Conservation (phyloP, 1,140 invertebrate genomes). For the Oscheius sp. region DNA sequence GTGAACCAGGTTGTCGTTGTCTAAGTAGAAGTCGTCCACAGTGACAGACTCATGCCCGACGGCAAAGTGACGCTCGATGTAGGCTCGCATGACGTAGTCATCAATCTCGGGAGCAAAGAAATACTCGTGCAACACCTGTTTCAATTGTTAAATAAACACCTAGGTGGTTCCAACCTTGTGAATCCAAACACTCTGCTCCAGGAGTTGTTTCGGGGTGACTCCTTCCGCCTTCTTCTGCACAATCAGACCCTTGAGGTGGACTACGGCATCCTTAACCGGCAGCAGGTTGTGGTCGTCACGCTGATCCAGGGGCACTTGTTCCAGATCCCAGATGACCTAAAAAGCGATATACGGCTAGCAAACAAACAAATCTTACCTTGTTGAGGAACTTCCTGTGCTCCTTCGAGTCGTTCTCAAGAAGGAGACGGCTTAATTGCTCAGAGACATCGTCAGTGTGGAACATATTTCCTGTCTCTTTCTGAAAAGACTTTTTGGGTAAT, state of each 20-base stretch:
- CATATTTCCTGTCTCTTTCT: conserved; percentile 33
- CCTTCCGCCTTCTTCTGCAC: neutral
- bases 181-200: conserved; percentile 7
- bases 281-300: neutral
- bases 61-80: conserved; percentile 49
- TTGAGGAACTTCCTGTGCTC: conserved; percentile 33
- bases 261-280: conserved; percentile 4
- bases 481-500: too few species aligned
- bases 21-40: conserved; percentile 12
- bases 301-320: neutral
- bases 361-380: too few species aligned
- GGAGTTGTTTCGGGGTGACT: neutral
- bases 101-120: conserved; percentile 87
- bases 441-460: conserved; percentile 33
- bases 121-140: conserved; percentile 96
- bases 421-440: conserved; percentile 12
- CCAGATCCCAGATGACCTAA: conserved; percentile 22
- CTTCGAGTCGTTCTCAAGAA: conserved; percentile 21
- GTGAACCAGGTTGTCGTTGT: conserved; percentile 20
- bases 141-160: too few species aligned
- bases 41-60: conserved; percentile 13
- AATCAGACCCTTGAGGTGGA: neutral
- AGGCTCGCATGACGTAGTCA: conserved; percentile 81
- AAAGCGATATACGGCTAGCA: too few species aligned
- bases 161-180: too few species aligned